These are phyloP conservation scores for Cotesia vestalis DNA, from an alignment of 1,140 invertebrate species.

Conservation along the genomic window DNA sequence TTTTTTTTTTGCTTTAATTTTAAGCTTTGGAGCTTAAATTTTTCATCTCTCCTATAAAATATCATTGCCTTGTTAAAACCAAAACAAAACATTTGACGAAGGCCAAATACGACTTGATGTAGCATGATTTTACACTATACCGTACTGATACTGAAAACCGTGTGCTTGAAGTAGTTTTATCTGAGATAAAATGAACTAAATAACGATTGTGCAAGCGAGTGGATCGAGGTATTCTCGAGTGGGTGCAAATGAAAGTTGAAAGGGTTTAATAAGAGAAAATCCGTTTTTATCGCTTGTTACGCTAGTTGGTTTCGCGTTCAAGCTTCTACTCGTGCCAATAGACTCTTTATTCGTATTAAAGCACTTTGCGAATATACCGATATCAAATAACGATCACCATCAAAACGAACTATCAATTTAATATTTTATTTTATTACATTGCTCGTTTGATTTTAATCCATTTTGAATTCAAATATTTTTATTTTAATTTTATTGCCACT, in stretches of 20 bases:
- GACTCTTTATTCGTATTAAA: conserved; percentile 5
- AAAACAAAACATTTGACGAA: conserved; percentile 22
- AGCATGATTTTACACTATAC: neutral
- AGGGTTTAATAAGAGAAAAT: conserved; percentile 40
- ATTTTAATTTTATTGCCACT: neutral
- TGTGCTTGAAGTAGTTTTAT: neutral
- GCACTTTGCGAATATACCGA: conserved; percentile 5
- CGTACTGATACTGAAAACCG: neutral
- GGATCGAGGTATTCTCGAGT: neutral
- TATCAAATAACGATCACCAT: conserved; percentile 14
- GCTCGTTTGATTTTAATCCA: neutral
- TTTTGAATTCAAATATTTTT: neutral
- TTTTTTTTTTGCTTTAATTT: neutral
- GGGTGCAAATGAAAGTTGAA: conserved; percentile 28
- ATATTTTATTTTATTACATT: conserved; percentile 11
- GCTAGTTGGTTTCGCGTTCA: conserved; percentile 9
- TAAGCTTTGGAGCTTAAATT: neutral
- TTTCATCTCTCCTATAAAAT: neutral
- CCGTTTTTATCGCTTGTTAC: conserved; percentile 36
- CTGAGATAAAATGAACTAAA: conserved; percentile 8
- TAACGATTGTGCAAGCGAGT: neutral
- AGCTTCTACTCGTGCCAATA: neutral
- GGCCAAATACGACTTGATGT: conserved; percentile 12
- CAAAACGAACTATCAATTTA: conserved; percentile 1
- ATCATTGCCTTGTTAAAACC: neutral